Percentiles rank a stretch among this genome's conserved stretches.
Conservation (phyloP, 2,888 invertebrate species). For the Coelopa pilipes region DNA sequence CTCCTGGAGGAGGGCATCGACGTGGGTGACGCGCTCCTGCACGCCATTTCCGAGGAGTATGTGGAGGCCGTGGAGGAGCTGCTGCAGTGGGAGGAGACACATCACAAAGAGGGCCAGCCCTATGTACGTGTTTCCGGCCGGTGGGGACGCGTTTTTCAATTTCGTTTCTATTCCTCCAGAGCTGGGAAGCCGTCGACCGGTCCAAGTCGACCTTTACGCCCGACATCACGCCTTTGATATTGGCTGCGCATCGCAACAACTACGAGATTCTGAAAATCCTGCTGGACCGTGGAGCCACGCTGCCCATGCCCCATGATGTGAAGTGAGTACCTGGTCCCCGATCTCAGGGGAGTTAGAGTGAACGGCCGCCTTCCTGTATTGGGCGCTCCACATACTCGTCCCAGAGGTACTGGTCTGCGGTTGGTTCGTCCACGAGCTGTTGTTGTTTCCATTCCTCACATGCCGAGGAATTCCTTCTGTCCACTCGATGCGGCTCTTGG, state of each 20-base stretch:
- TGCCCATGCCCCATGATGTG: slow-evolving; percentile 92
- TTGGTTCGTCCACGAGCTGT: neutral
- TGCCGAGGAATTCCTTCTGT: neutral
- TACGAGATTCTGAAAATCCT: slow-evolving; percentile 96
- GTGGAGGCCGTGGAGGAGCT: slow-evolving; percentile 97
- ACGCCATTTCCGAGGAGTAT: slow-evolving; percentile 98
- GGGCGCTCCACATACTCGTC: no score
- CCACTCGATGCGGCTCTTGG: neutral
- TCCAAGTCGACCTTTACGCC: slow-evolving; percentile 88
- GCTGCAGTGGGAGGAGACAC: slow-evolving; percentile 87
- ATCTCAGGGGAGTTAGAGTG: no score
- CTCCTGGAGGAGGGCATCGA: slow-evolving; percentile 84
- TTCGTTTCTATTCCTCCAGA: slow-evolving; percentile 68
- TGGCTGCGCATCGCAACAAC: slow-evolving; percentile 96
- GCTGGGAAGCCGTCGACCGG: slow-evolving; percentile 86
- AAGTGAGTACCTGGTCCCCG: slow-evolving; percentile 71
- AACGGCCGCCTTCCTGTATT: no score
- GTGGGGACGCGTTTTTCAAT: neutral
- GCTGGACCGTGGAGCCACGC: slow-evolving; percentile 89
- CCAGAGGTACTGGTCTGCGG: no score
- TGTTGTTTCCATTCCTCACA: neutral
- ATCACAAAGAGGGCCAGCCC: slow-evolving; percentile 79
- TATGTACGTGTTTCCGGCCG: slow-evolving; percentile 73
- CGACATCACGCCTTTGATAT: slow-evolving; percentile 93
- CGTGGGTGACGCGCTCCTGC: slow-evolving; percentile 90